Evolutionary conservation across 2,113 vertebrate species (phyloP).

Genomic region (Phrynosoma platyrhinos): DNA sequence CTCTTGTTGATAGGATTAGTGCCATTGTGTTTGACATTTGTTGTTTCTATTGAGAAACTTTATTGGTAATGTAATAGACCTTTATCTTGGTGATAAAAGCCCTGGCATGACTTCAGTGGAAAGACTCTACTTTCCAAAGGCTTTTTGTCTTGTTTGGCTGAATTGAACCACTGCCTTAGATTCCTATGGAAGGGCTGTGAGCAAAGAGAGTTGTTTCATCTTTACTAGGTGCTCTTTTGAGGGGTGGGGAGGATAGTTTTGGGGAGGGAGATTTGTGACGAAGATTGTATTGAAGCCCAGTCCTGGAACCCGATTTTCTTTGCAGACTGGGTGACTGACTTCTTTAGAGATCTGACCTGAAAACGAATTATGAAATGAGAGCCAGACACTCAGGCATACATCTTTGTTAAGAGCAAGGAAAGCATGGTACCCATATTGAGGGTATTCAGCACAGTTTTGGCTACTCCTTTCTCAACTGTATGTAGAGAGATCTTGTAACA

Average conservation of each 20-base stretch:
- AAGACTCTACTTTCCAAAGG: neutral
- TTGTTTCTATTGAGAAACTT: neutral
- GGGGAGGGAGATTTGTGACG: neutral
- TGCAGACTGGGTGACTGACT: neutral
- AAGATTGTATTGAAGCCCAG: neutral
- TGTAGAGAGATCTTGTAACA: too few species aligned
- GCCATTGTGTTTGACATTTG: conserved; percentile 14
- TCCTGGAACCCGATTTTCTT: neutral
- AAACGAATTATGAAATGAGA: neutral
- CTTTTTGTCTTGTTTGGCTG: neutral
- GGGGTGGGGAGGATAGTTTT: neutral
- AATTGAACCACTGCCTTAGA: neutral
- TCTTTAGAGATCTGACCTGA: neutral
- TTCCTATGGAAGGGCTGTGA: neutral
- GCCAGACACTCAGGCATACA: neutral
- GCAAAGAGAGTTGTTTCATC: neutral
- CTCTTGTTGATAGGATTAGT: conserved; percentile 4
- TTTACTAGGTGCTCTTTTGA: neutral
- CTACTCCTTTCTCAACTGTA: too few species aligned
- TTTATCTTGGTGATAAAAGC: conserved; percentile 14
- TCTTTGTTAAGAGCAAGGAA: too few species aligned
- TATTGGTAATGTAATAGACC: neutral
- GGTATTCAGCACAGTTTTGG: too few species aligned
- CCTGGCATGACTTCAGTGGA: conserved; percentile 1
- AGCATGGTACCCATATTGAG: too few species aligned